These are phyloP conservation scores for Nibea albiflora DNA, from an alignment of 2,113 vertebrate genomes.

Conservation along the genomic window DNA sequence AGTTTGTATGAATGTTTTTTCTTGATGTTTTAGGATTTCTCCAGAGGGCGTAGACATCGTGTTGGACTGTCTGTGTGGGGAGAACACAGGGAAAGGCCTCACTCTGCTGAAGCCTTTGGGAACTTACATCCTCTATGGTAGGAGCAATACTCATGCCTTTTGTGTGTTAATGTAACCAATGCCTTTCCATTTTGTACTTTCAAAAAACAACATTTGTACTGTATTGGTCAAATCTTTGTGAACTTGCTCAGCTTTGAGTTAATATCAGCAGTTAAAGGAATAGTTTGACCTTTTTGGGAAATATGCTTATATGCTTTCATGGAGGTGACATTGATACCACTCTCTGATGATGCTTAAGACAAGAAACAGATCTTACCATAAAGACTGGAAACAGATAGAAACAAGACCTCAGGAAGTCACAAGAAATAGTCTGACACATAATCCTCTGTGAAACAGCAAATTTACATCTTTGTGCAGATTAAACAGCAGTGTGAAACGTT, in stretches of 20 bases:
- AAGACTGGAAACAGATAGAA: not conserved
- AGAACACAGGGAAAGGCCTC: conserved; percentile 97
- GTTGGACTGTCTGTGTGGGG: conserved; percentile 96
- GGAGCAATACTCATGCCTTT: conserved; percentile 61
- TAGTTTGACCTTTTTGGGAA: not conserved
- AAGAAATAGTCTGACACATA: not conserved
- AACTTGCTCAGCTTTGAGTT: not conserved
- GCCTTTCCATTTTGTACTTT: not conserved
- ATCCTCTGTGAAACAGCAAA: not conserved
- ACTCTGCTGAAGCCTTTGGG: conserved; percentile 95
- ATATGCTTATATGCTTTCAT: not conserved
- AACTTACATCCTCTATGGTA: conserved; percentile 97
- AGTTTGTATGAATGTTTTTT: not conserved
- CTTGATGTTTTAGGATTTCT: conserved; percentile 87
- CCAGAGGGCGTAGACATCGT: conserved; percentile 97
- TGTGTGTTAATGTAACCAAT: not conserved
- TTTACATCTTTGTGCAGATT: not conserved
- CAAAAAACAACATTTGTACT: not conserved
- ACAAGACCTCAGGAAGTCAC: not conserved
- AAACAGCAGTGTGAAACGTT: no score
- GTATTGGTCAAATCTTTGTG: not conserved
- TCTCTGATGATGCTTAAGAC: not conserved
- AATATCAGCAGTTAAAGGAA: not conserved
- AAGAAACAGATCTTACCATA: not conserved
- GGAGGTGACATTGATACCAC: not conserved